Evolutionary conservation across 2,797 vertebrate species (phyloP), one percentile per base, ranked within the genome.

Genomic region (Cuculus canorus): DNA sequence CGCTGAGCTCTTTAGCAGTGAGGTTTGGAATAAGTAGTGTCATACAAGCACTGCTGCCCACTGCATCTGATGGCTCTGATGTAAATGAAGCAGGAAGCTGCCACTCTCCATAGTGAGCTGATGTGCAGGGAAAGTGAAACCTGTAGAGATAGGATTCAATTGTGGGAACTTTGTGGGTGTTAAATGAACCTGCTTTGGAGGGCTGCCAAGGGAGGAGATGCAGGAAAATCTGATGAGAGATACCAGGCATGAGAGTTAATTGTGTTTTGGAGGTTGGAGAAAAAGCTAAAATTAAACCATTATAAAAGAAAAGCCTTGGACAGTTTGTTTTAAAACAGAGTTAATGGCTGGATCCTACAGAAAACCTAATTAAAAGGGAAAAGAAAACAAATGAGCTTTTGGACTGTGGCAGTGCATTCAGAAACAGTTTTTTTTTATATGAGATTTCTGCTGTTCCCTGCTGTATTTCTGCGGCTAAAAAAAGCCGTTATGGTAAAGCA

Each of bases 221-320:
- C 76, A 95, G 91, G 80, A 73, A 95, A 96, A 94, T 92, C 86
- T 94, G 93, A 96, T 91, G 96, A 96, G 93, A 92, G 92, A 93
- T 96, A 95, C 80, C 82, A 96, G 84, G 70, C 95, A 91, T 86
- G 89, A 95, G 91, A 96, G 59, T 91, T 96, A 97, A 96, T 97
- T 97, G 95, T 86, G 79, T 94, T 96, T 95, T 0, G 0, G 73
- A 93, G 92, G 30, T 57, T 95, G 90, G 92, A 70, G 84, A 92
- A 94, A 96, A 97, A 95, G 92, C 94, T 96, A 95, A 97, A 96
- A 97, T 97, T 96, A 96, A 95, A 95, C 93, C 66, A 83, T 97
- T 96, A 96, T 93, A 85, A 96, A 95, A 95, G 93, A 96, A 94
- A 95, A 96, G 82, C 82, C 86, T 91, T 95, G 88, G 94, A 96